These are phyloP conservation scores for Parascotia fuliginaria DNA, from an alignment of 2,888 invertebrate genomes.

Conservation along the genomic window DNA sequence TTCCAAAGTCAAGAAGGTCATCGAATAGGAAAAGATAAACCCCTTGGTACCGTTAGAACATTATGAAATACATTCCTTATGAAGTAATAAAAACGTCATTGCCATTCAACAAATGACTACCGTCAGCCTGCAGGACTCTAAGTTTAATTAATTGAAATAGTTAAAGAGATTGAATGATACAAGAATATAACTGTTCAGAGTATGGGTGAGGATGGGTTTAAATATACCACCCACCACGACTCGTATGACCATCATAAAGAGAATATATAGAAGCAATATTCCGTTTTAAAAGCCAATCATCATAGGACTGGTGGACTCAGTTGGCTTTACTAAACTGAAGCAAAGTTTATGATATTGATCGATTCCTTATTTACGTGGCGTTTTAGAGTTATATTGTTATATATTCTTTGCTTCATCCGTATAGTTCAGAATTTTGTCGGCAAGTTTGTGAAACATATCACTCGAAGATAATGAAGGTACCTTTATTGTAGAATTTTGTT, in stretches of 20 bases:
- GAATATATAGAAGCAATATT: conserved; percentile 34
- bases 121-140: conserved; percentile 49
- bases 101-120: conserved; percentile 69
- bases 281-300: conserved; percentile 29
- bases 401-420: too few species aligned
- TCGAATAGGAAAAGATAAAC: conserved; percentile 21
- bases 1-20: conserved; percentile 14
- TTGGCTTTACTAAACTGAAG: conserved; percentile 27
- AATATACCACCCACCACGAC: conserved; percentile 51
- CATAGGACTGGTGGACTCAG: too few species aligned
- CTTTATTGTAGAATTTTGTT: too few species aligned
- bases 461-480: too few species aligned
- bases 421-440: too few species aligned
- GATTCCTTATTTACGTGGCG: conserved; percentile 9
- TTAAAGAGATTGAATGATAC: conserved; percentile 69
- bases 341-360: too few species aligned
- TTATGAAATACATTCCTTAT: conserved; percentile 52
- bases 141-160: conserved; percentile 75
- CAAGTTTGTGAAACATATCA: too few species aligned
- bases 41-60: conserved; percentile 40
- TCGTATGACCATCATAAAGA: conserved; percentile 27
- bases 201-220: conserved; percentile 41
- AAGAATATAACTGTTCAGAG: conserved; percentile 62
- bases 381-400: too few species aligned
- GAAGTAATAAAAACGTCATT: conserved; percentile 49